Evolutionary conservation across 1,140 invertebrate species (phyloP).

Genomic region (Drosophila kurseongensis): DNA sequence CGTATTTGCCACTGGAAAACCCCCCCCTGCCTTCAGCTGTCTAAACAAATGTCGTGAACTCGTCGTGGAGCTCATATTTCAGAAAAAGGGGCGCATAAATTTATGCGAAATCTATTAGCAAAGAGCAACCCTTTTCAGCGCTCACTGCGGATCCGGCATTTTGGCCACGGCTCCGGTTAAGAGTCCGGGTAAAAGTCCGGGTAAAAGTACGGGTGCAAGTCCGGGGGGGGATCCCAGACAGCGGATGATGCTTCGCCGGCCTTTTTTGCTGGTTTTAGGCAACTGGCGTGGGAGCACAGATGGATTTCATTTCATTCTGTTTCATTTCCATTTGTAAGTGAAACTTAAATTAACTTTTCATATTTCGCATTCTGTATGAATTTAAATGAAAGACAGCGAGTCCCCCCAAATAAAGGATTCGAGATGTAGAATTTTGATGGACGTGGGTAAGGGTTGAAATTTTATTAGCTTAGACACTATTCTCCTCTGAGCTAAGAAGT

Average conservation of each 20-base stretch:
- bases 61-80: slow-evolving; percentile 70
- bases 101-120: slow-evolving; percentile 80
- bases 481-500: too few species aligned
- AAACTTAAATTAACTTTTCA: slow-evolving; percentile 81
- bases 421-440: slow-evolving; percentile 12
- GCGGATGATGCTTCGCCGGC: slow-evolving; percentile 64
- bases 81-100: slow-evolving; percentile 80
- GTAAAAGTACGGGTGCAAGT: slow-evolving; percentile 19
- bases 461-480: slow-evolving; percentile 11
- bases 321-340: slow-evolving; percentile 80
- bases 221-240: slow-evolving; percentile 36
- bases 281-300: slow-evolving; percentile 35
- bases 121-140: slow-evolving; percentile 70
- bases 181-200: slow-evolving; percentile 26
- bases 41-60: slow-evolving; percentile 82
- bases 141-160: slow-evolving; percentile 29
- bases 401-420: slow-evolving; percentile 4
- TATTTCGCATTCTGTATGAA: slow-evolving; percentile 78
- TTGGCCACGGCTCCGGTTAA: slow-evolving; percentile 15
- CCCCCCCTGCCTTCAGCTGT: slow-evolving; percentile 33
- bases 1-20: not conserved
- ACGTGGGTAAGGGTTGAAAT: slow-evolving; percentile 1
- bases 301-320: slow-evolving; percentile 76
- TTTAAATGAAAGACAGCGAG: slow-evolving; percentile 53
- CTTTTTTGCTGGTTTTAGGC: slow-evolving; percentile 26